Base-by-base conservation (phyloP, 2,888 invertebrate genomes). In the Clanis bilineata region DNA sequence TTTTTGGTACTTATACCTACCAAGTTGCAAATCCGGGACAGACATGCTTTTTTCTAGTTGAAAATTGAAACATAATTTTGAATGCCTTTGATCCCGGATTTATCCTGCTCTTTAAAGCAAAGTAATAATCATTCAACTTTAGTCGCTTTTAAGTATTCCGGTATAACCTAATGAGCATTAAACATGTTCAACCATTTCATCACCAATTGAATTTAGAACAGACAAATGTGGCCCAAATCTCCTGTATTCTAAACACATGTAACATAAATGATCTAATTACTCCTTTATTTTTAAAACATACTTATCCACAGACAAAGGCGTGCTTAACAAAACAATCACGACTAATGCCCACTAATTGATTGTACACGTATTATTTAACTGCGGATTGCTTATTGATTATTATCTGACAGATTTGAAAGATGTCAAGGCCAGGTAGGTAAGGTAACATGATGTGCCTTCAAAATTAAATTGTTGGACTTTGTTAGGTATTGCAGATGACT, bases 401-500 rank as follows among this genome's bases (percentile, higher is more conserved):
- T n/a, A 28, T 18, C 32, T 10, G 10, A 51, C 28, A 51, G 51
- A 51, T 32, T 18, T 51, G 28, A 51, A 51, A 15, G 28, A 51
- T 32, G 51, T 32, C 51, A 51, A 51, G 51, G 51, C 18, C 28
- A n/a, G n/a, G n/a, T n/a, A n/a, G n/a, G n/a, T n/a, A n/a, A n/a
- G 28, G 28, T 18, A 51, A 10, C 32, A 18, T n/a, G 9, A 9
- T 15, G 18, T 18, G 32, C 51, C 15, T 51, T 51, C 51, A 28
- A 32, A 28, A 15, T 3, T 51, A 18, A 51, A n/a, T n/a, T n/a
- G n/a, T n/a, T n/a, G n/a, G n/a, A n/a, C n/a, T n/a, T 28, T 44
- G 23, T 18, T 41, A 39, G 6, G 9, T 51, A 51, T 23, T n/a
- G 45, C 10, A 32, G 51, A 51, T 51, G 51, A 51, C 51, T 32